Conservation (phyloP, 2,888 invertebrate genomes). For the Dendrolimus houi region DNA sequence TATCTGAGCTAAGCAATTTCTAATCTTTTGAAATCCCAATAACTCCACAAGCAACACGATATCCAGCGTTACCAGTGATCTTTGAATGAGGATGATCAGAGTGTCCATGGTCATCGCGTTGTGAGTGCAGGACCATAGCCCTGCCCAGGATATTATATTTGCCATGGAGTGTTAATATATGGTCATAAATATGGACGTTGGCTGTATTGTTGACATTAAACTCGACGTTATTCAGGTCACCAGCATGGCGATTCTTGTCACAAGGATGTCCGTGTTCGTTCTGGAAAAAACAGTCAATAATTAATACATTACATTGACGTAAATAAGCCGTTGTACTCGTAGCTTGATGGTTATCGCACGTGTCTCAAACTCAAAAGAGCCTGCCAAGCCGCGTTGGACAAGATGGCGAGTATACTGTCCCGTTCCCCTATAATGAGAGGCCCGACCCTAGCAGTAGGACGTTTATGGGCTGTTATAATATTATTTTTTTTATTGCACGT, state of each 20-base stretch:
- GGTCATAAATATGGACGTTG: slow-evolving; percentile 78
- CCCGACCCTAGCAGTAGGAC: no score
- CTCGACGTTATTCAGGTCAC: slow-evolving; percentile 90
- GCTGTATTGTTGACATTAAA: slow-evolving; percentile 77
- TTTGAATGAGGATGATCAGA: slow-evolving; percentile 82
- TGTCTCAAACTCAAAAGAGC: no score
- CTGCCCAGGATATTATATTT: slow-evolving; percentile 83
- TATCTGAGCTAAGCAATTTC: no score
- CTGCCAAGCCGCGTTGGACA: no score
- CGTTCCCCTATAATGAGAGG: no score
- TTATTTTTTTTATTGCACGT: no score
- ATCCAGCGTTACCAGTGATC: slow-evolving; percentile 90
- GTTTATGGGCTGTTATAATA: no score
- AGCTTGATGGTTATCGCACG: no score
- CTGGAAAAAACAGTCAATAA: slow-evolving; percentile 46
- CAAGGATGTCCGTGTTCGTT: slow-evolving; percentile 84
- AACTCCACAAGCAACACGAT: slow-evolving; percentile 87
- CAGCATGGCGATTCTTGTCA: slow-evolving; percentile 84
- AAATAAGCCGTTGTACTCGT: no score
- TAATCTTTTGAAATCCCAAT: slow-evolving; percentile 65
- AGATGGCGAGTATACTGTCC: no score
- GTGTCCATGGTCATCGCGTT: slow-evolving; percentile 85
- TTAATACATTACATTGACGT: no score
- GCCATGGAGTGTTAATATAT: slow-evolving; percentile 79
- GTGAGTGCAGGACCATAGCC: slow-evolving; percentile 85